Percentiles rank a stretch among this genome's conserved stretches.
phyloP scores from a whole-genome alignment of 2,888 invertebrate species.

The Teleogryllus oceanicus region DNA sequence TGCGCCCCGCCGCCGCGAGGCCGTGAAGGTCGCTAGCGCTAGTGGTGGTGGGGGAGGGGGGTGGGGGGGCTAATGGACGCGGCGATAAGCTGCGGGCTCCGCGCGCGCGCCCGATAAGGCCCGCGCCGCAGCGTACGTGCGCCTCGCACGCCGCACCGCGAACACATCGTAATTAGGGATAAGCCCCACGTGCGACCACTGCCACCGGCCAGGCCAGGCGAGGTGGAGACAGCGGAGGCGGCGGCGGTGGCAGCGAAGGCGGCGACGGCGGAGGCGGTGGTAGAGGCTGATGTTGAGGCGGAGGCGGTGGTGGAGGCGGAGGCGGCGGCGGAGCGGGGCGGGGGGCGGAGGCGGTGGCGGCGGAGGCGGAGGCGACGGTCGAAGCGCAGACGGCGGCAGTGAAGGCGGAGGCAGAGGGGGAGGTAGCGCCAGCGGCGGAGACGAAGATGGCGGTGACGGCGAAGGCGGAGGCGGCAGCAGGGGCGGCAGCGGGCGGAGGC shows the following conservation, averaged over 20 bases:
- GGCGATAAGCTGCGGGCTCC: not conserved
- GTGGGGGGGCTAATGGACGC: not conserved
- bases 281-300: no score
- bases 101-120: not conserved
- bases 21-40: not conserved
- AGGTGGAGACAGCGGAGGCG: not conserved
- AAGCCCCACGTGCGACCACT: not conserved
- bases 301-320: no score
- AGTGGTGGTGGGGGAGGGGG: not conserved
- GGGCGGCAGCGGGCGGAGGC: not conserved
- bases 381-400: not conserved
- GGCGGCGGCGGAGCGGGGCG: no score
- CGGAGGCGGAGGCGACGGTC: no score
- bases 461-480: not conserved
- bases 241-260: not conserved
- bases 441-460: not conserved
- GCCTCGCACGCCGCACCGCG: not conserved
- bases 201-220: not conserved
- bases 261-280: no score
- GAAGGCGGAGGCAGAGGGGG: not conserved
- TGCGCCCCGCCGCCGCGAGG: not conserved
- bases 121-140: not conserved
- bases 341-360: no score
- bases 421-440: not conserved
- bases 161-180: slow-evolving; percentile 1